These are phyloP conservation scores for Centropristis striata DNA, from an alignment of 2,113 vertebrate genomes.

Conservation along the genomic window DNA sequence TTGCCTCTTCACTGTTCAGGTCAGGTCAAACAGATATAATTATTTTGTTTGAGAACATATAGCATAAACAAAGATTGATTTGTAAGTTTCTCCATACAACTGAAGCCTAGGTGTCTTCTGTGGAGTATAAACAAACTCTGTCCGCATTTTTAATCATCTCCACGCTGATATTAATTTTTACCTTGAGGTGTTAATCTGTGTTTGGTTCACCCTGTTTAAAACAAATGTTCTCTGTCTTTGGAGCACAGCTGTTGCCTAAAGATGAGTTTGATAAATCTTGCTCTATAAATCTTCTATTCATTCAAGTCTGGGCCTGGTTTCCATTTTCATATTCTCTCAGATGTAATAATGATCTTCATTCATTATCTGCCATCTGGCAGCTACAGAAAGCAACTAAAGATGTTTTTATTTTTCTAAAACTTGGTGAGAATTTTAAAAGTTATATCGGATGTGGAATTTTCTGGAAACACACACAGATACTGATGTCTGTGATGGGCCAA, in stretches of 20 bases:
- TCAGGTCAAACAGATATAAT: slow-evolving; percentile 35
- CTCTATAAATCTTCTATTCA: slow-evolving; percentile 28
- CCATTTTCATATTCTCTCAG: neutral
- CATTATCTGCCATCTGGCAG: neutral
- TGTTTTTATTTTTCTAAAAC: neutral
- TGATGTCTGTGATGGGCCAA: too few species aligned
- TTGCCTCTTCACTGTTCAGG: neutral
- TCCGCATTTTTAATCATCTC: slow-evolving; percentile 12
- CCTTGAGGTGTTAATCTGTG: slow-evolving; percentile 12
- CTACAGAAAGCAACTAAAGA: slow-evolving; percentile 11
- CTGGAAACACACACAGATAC: too few species aligned
- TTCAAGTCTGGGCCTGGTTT: slow-evolving; percentile 18
- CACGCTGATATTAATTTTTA: slow-evolving; percentile 1
- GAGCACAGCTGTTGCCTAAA: slow-evolving; percentile 18
- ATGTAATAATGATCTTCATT: slow-evolving; percentile 19
- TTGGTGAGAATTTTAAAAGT: neutral
- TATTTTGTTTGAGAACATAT: slow-evolving; percentile 42
- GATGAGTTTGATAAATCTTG: slow-evolving; percentile 18
- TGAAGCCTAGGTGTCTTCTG: neutral
- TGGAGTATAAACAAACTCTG: neutral
- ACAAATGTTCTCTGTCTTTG: slow-evolving; percentile 28
- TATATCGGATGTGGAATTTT: neutral
- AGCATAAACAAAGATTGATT: slow-evolving; percentile 23
- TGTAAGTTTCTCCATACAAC: neutral
- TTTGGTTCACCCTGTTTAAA: slow-evolving; percentile 25